A percentile compares a stretch with the other conserved stretches of the same genome.
Conservation (phyloP, 1,140 invertebrate species). For the Caenorhabditis remanei region DNA sequence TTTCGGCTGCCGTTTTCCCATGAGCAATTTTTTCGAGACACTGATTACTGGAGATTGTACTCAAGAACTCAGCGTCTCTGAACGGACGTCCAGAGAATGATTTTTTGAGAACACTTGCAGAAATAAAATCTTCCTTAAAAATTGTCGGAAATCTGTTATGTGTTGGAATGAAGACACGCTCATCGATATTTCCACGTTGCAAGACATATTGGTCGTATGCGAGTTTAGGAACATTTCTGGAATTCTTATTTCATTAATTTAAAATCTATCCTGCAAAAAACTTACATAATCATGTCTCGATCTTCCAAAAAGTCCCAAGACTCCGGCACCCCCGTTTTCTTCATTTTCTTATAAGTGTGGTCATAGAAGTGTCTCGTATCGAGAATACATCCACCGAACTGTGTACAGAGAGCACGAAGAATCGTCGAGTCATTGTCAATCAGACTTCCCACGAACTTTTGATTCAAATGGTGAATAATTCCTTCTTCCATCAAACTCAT, state of each 20-base stretch:
- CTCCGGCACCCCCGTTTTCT: slow-evolving; percentile 8
- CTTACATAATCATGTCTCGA: slow-evolving; percentile 14
- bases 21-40: background rate
- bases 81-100: background rate
- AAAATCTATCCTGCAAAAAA: background rate
- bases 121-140: background rate
- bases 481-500: slow-evolving; percentile 31
- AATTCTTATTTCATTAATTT: background rate
- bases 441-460: background rate
- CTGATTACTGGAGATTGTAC: slow-evolving; percentile 3
- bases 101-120: background rate
- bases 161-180: slow-evolving; percentile 9
- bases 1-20: background rate
- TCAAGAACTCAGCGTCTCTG: slow-evolving; percentile 14
- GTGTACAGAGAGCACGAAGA: background rate
- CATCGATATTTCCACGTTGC: slow-evolving; percentile 32
- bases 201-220: background rate
- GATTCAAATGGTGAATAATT: slow-evolving; percentile 23
- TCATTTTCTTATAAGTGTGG: slow-evolving; percentile 36
- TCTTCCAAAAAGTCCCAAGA: background rate
- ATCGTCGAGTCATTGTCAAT: background rate
- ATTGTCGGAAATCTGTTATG: background rate
- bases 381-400: slow-evolving; percentile 26
- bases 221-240: background rate
- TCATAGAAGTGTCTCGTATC: slow-evolving; percentile 1